phyloP scores from a whole-genome alignment of 2,797 vertebrate species.

The Sparus aurata region DNA sequence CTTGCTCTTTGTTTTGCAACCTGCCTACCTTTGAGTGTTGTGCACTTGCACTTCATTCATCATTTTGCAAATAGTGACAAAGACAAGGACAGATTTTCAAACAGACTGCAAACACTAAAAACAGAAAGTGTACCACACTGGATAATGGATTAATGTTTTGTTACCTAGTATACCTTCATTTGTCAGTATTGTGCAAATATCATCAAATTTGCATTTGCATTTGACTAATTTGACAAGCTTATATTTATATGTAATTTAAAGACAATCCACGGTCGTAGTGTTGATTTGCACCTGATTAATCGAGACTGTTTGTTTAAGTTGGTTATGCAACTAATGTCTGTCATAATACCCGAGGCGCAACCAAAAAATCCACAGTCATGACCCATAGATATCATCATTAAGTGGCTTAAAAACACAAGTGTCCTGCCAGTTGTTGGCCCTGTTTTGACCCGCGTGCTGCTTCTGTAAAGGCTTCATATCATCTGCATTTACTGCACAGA shows the following conservation, averaged over 20 bases:
- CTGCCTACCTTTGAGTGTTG: no score
- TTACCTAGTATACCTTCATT: background rate
- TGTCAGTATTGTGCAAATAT: background rate
- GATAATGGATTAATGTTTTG: background rate
- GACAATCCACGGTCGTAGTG: background rate
- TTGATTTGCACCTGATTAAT: slow-evolving; percentile 4
- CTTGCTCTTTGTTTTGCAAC: no score
- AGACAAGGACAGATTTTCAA: background rate
- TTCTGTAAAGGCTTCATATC: background rate
- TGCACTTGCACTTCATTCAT: no score
- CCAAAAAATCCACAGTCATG: background rate
- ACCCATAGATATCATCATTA: background rate
- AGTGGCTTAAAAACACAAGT: background rate
- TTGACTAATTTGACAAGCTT: background rate
- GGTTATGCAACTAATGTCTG: background rate
- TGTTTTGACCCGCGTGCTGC: background rate
- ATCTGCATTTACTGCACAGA: background rate
- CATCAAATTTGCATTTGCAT: background rate
- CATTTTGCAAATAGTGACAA: no score
- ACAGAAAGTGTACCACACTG: background rate
- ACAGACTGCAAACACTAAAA: background rate
- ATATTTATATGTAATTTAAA: background rate
- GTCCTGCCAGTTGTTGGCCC: no score
- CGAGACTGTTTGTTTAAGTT: background rate
- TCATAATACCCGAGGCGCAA: background rate